A percentile compares a stretch with the other conserved stretches of the same genome.
Evolutionary conservation across 2,888 invertebrate species (phyloP).

Genomic region (Drosophila pseudotalamancana): DNA sequence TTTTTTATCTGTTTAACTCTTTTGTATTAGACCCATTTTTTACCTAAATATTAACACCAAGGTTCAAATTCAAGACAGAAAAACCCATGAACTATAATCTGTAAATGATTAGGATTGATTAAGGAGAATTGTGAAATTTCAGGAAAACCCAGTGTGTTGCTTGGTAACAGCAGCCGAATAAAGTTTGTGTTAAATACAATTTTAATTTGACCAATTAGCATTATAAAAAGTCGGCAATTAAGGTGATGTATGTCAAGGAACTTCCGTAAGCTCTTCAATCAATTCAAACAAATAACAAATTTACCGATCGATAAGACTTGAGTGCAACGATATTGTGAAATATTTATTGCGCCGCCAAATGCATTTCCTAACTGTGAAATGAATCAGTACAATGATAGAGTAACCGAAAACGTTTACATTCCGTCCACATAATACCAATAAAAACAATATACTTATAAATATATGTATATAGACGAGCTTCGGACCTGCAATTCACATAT

Average conservation of each 20-base stretch:
- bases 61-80: not conserved
- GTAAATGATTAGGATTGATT: constrained; percentile 44
- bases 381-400: constrained; percentile 30
- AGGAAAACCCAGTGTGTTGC: constrained; percentile 4
- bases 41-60: not conserved
- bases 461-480: not conserved
- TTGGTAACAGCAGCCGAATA: constrained; percentile 27
- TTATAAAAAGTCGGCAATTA: not conserved
- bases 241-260: not conserved
- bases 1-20: not conserved
- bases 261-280: constrained; percentile 3
- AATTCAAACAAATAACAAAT: not conserved
- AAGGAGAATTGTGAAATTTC: constrained; percentile 22
- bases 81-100: constrained; percentile 15
- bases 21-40: not conserved
- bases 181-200: not conserved
- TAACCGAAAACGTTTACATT: constrained; percentile 4
- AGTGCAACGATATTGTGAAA: constrained; percentile 7
- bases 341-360: constrained; percentile 5
- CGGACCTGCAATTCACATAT: constrained; percentile 9
- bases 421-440: constrained; percentile 8
- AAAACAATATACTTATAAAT: constrained; percentile 7
- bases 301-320: constrained; percentile 25
- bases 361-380: constrained; percentile 24
- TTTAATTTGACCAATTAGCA: not conserved